These are phyloP conservation scores for Platalea minor DNA, from an alignment of 2,797 vertebrate species.

Conservation along the genomic window DNA sequence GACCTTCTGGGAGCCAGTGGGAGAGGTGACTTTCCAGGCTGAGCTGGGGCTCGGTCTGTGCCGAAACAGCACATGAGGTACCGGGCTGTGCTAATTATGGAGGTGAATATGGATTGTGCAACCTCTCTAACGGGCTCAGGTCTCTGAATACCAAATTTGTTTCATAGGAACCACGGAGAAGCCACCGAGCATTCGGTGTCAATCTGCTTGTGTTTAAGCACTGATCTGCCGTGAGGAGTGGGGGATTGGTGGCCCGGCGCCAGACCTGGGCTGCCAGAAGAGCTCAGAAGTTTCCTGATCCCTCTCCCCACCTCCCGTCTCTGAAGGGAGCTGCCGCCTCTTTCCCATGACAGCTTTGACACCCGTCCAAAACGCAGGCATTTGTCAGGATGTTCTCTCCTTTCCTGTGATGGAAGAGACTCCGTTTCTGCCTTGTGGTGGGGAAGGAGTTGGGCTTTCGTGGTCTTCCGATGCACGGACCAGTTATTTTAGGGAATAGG, in stretches of 20 bases:
- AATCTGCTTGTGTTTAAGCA: conserved; percentile 49
- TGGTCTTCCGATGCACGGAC: background rate
- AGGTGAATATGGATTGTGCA: conserved; percentile 35
- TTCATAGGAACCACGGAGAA: conserved; percentile 14
- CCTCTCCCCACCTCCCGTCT: conserved; percentile 60
- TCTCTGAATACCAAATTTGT: background rate
- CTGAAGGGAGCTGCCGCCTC: conserved; percentile 60
- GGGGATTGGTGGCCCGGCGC: conserved; percentile 35
- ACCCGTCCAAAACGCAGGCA: conserved; percentile 65
- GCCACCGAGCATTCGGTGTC: conserved; percentile 5
- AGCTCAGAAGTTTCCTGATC: conserved; percentile 70
- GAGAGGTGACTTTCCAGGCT: background rate
- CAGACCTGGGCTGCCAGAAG: conserved; percentile 68
- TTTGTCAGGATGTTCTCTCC: conserved; percentile 70
- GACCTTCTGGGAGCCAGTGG: background rate
- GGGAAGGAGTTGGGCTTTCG: conserved; percentile 34
- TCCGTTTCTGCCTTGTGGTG: conserved; percentile 8
- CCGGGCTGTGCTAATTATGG: conserved; percentile 18
- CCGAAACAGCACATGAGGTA: background rate
- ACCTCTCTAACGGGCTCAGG: background rate
- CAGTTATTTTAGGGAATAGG: background rate
- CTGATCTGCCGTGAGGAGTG: background rate
- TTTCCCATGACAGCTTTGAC: conserved; percentile 70
- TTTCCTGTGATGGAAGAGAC: conserved; percentile 65
- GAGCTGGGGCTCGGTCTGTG: background rate